Conservation (phyloP, 53 echinoderm and acorn worm genomes). For the Henricia sp. region DNA sequence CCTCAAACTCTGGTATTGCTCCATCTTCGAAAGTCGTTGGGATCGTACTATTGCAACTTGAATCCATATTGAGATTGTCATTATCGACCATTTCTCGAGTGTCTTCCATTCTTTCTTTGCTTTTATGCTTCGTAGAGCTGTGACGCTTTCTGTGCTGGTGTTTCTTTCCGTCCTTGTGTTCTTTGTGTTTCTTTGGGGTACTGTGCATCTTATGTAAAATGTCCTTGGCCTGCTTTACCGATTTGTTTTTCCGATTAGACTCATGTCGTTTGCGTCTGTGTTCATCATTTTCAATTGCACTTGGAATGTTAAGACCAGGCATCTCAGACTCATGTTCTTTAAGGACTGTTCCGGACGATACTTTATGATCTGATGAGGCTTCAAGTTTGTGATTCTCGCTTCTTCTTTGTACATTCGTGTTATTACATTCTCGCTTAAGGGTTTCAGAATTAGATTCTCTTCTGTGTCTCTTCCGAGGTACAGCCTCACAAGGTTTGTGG, state of each 20-base stretch:
- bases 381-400: too few species aligned
- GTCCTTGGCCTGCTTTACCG: constrained; percentile 31
- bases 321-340: background rate
- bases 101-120: background rate
- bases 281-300: background rate
- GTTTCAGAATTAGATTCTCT: background rate
- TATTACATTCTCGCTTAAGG: too few species aligned
- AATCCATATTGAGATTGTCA: too few species aligned
- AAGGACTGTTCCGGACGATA: background rate
- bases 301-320: background rate
- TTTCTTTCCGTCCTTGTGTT: background rate
- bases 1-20: too few species aligned
- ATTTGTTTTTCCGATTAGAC: constrained; percentile 39
- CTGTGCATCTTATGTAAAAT: constrained; percentile 29
- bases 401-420: too few species aligned
- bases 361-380: background rate
- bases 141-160: background rate
- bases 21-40: too few species aligned
- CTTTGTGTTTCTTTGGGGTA: constrained; percentile 31
- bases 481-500: background rate
- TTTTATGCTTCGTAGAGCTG: background rate
- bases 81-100: too few species aligned
- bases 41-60: too few species aligned
- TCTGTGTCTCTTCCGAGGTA: constrained; percentile 24
- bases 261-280: constrained; percentile 22